A percentile compares a stretch with the other conserved stretches of the same genome.
Evolutionary conservation across 2,113 vertebrate species (phyloP).

Genomic region (Camelus bactrianus): DNA sequence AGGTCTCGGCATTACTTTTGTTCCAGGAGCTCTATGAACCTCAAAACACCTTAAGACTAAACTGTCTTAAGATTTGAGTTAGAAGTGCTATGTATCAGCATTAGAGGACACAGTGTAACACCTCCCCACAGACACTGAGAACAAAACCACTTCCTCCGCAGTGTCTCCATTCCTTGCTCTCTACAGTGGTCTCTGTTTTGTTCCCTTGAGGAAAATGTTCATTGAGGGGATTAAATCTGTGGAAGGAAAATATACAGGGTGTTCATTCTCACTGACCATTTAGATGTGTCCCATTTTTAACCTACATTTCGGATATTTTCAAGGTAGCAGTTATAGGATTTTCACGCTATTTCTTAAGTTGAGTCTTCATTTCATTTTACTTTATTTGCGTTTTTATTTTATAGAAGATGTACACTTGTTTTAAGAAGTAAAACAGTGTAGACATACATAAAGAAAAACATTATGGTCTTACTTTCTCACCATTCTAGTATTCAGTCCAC

Average conservation of each 20-base stretch:
- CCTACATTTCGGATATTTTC: neutral
- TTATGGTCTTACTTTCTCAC: neutral
- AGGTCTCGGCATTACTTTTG: neutral
- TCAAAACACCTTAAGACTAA: neutral
- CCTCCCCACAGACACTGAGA: neutral
- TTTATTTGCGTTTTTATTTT: slow-evolving; percentile 52
- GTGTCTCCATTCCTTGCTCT: neutral
- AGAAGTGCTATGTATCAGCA: neutral
- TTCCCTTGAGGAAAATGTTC: slow-evolving; percentile 11
- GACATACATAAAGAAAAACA: neutral
- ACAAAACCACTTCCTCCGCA: neutral
- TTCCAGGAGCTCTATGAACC: slow-evolving; percentile 8
- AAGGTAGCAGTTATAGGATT: neutral
- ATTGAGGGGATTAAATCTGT: neutral
- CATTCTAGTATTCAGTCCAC: neutral
- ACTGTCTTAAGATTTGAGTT: slow-evolving; percentile 1
- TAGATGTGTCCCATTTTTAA: slow-evolving; percentile 9
- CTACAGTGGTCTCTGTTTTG: neutral
- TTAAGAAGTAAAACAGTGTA: neutral
- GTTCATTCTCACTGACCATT: slow-evolving; percentile 22
- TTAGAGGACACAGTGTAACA: neutral
- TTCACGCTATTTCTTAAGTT: slow-evolving; percentile 4
- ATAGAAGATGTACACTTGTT: neutral
- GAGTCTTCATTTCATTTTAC: slow-evolving; percentile 28
- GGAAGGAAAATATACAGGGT: neutral